Conservation (phyloP, 2,888 invertebrate species). For the Sinodicranocentrus sp. region DNA sequence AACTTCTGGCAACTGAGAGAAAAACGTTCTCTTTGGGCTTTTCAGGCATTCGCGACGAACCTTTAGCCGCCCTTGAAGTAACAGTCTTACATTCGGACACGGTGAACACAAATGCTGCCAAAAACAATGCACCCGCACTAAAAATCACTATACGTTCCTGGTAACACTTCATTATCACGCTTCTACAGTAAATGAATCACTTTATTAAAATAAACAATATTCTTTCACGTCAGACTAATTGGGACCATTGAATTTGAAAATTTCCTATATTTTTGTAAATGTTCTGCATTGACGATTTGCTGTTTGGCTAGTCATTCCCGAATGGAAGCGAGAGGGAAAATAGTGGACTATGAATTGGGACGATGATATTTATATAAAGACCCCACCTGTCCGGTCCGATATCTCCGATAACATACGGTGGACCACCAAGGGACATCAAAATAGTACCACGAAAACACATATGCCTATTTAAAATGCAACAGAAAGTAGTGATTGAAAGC, state of each 20-base stretch:
- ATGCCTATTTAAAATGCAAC: background rate
- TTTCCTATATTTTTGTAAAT: too few species aligned
- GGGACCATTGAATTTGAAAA: too few species aligned
- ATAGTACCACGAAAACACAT: slow-evolving; percentile 8
- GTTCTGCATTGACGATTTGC: too few species aligned
- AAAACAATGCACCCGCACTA: slow-evolving; percentile 3
- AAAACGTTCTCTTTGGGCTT: too few species aligned
- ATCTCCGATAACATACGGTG: background rate
- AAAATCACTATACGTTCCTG: slow-evolving; percentile 8
- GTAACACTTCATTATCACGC: slow-evolving; percentile 33
- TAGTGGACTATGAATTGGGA: slow-evolving; percentile 51
- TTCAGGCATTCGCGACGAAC: too few species aligned
- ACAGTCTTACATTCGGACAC: slow-evolving; percentile 42
- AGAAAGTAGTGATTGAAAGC: background rate
- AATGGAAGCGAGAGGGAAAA: slow-evolving; percentile 17
- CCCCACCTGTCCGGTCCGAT: slow-evolving; percentile 20
- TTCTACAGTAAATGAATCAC: too few species aligned
- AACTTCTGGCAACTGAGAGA: slow-evolving; percentile 58
- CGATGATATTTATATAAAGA: slow-evolving; percentile 50
- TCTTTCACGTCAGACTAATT: too few species aligned
- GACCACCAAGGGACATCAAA: too few species aligned
- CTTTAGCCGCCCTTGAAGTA: slow-evolving; percentile 31
- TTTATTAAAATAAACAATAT: too few species aligned
- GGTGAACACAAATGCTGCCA: slow-evolving; percentile 23
- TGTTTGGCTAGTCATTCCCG: too few species aligned